phyloP scores from a whole-genome alignment of 2,797 vertebrate genomes.

The Prunella strophiata region DNA sequence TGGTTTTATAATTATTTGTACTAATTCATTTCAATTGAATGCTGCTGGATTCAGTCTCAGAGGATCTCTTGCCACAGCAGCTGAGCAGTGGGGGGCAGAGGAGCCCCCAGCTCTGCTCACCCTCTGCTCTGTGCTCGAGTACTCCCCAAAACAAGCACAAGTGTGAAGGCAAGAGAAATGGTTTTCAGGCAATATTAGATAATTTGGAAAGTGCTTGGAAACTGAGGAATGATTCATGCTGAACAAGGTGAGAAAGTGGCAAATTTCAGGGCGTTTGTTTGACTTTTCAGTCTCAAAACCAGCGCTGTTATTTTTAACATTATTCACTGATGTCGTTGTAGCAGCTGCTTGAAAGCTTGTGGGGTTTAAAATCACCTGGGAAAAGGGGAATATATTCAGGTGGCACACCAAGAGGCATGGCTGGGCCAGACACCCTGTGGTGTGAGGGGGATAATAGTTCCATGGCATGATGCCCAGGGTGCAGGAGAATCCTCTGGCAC shows the following conservation, averaged over 20 bases:
- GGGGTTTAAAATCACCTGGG: neutral
- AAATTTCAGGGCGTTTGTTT: neutral
- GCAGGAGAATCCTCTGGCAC: neutral
- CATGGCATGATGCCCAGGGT: neutral
- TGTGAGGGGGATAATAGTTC: rapidly evolving
- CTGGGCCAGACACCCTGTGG: neutral
- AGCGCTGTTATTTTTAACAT: neutral
- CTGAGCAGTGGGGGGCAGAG: neutral
- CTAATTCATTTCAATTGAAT: neutral
- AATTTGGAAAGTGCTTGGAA: neutral
- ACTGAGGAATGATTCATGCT: neutral
- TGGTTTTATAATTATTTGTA: neutral
- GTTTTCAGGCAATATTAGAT: neutral
- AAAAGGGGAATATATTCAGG: neutral
- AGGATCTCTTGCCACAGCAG: neutral
- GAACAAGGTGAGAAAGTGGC: neutral
- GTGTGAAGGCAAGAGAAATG: neutral
- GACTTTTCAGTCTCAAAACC: neutral
- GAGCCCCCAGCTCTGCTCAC: neutral
- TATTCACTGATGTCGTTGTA: neutral
- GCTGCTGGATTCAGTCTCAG: neutral
- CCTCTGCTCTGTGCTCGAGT: neutral
- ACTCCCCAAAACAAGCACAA: neutral
- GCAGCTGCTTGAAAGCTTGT: neutral
- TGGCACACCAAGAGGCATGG: rapidly evolving